Evolutionary conservation across 2,797 vertebrate species (phyloP).

Genomic region (Fistularia commersonii): DNA sequence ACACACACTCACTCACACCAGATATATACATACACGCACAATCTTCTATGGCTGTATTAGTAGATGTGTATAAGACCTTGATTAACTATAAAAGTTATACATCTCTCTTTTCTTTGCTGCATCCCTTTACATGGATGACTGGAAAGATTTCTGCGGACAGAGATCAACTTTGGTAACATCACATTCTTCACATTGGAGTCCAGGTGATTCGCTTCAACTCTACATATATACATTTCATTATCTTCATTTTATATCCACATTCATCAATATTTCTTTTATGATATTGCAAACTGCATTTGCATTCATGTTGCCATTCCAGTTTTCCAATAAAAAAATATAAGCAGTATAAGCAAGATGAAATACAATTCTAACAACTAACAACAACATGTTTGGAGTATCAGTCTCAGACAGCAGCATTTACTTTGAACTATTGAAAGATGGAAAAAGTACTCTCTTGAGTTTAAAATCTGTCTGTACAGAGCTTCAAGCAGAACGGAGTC

Average conservation of each 20-base stretch:
- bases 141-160: conserved; percentile 76
- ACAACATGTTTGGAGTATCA: conserved; percentile 38
- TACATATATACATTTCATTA: background rate
- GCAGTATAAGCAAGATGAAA: no score
- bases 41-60: no score
- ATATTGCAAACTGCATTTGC: no score
- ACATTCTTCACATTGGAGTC: conserved; percentile 31
- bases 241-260: no score
- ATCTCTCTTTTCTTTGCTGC: conserved; percentile 17
- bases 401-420: conserved; percentile 26
- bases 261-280: no score
- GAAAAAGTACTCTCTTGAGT: conserved; percentile 36
- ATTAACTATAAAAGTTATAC: conserved; percentile 17
- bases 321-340: no score
- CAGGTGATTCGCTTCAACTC: conserved; percentile 52
- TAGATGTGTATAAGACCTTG: no score
- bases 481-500: conserved; percentile 4
- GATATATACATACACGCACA: no score
- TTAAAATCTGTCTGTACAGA: conserved; percentile 33
- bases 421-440: conserved; percentile 36
- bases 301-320: no score
- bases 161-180: conserved; percentile 78
- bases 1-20: no score
- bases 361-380: background rate
- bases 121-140: conserved; percentile 27